phyloP scores from a whole-genome alignment of 35 echinoderm and acorn worm genomes.

The Chiridota heheva region DNA sequence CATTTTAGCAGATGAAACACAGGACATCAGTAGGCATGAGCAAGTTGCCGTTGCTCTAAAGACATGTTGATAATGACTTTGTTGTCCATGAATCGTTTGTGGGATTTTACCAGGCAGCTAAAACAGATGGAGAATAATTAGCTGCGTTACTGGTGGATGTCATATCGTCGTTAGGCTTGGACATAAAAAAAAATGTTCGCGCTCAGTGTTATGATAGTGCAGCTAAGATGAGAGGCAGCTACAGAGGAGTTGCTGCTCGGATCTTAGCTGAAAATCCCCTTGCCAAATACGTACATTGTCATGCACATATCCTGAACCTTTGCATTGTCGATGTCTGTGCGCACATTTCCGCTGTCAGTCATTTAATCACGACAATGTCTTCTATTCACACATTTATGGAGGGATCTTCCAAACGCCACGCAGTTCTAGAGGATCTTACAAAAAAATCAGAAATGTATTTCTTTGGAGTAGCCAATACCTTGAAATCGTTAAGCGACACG shows the following conservation, averaged over 20 bases:
- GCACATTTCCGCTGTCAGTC: constrained; percentile 16
- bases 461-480: not conserved
- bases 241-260: constrained; percentile 16
- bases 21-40: not conserved
- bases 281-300: constrained; percentile 30
- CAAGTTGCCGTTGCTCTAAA: constrained; percentile 24
- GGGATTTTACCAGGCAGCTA: constrained; percentile 9
- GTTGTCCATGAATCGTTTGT: constrained; percentile 33
- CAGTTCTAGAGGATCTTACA: constrained; percentile 8
- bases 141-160: constrained; percentile 11
- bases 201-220: constrained; percentile 25
- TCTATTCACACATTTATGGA: constrained; percentile 27
- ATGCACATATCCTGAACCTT: constrained; percentile 28
- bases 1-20: constrained; percentile 27
- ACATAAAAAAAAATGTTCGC: constrained; percentile 18
- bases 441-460: constrained; percentile 7
- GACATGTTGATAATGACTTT: too few relatives aligned
- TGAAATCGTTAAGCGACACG: constrained; percentile 38
- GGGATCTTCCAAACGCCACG: constrained; percentile 29
- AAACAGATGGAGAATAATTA: constrained; percentile 4
- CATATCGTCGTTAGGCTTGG: constrained; percentile 16
- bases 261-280: constrained; percentile 32
- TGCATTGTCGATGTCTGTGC: constrained; percentile 21
- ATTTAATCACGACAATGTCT: constrained; percentile 47
- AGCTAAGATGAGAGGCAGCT: constrained; percentile 33